These are phyloP conservation scores for Fragum sueziense DNA, from an alignment of 2,888 invertebrate species.

Conservation along the genomic window DNA sequence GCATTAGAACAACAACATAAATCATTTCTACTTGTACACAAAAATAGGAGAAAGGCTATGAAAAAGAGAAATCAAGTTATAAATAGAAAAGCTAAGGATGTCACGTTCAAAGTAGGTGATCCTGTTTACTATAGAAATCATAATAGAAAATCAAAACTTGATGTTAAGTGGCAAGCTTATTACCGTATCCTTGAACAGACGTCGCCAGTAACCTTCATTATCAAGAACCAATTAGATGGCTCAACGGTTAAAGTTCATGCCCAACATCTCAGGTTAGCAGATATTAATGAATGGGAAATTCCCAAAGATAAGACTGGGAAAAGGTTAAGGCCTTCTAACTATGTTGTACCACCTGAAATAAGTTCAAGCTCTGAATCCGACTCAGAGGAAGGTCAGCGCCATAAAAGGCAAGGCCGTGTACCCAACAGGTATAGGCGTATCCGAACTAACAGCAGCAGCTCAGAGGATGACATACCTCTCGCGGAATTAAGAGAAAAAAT, in stretches of 20 bases:
- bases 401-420: no score
- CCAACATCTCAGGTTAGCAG: constrained; percentile 30
- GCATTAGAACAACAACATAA: constrained; percentile 49
- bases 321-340: no score
- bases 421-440: no score
- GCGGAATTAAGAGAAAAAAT: no score
- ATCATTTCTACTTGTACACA: constrained; percentile 36
- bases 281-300: constrained; percentile 29
- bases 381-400: no score
- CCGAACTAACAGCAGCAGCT: no score
- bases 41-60: constrained; percentile 22
- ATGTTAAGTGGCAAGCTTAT: constrained; percentile 30
- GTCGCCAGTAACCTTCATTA: constrained; percentile 36
- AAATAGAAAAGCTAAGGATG: background rate
- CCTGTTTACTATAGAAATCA: constrained; percentile 15
- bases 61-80: constrained; percentile 18
- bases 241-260: constrained; percentile 34
- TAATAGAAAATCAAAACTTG: constrained; percentile 1
- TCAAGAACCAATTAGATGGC: constrained; percentile 44
- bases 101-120: constrained; percentile 8
- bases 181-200: constrained; percentile 53
- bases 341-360: no score
- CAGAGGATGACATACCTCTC: no score
- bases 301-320: no score
- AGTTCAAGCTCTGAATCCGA: no score